These are phyloP conservation scores for Holocentrus rufus DNA, from an alignment of 2,797 vertebrate species.

Conservation along the genomic window DNA sequence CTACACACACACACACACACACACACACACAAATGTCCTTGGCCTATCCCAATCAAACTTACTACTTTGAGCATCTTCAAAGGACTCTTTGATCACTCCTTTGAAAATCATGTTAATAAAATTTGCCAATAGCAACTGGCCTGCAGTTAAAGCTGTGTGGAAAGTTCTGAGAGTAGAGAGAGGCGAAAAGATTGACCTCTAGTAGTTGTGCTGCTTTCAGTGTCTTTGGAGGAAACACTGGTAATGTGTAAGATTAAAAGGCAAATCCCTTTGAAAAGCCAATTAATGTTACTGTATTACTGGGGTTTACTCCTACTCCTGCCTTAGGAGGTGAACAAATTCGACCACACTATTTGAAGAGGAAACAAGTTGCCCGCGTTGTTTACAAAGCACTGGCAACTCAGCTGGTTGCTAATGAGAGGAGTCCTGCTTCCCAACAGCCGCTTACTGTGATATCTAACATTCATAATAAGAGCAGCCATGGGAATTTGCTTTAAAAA, in stretches of 20 bases:
- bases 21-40: conserved; percentile 16
- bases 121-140: conserved; percentile 40
- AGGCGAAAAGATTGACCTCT: conserved; percentile 25
- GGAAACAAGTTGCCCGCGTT: background rate
- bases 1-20: conserved; percentile 11
- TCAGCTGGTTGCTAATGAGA: conserved; percentile 17
- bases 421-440: background rate
- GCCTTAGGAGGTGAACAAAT: background rate
- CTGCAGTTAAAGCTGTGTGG: conserved; percentile 29
- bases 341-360: background rate
- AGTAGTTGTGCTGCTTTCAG: conserved; percentile 2
- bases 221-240: conserved; percentile 29
- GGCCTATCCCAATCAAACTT: conserved; percentile 52
- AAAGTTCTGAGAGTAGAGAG: conserved; percentile 44
- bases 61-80: conserved; percentile 64
- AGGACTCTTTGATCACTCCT: conserved; percentile 70
- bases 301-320: background rate
- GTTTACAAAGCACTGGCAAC: background rate
- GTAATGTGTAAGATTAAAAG: conserved; percentile 19
- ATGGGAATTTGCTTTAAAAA: background rate
- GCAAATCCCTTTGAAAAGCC: conserved; percentile 11
- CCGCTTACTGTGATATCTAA: background rate
- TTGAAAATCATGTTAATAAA: conserved; percentile 52
- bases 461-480: too few species aligned
- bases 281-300: background rate